These are phyloP conservation scores for Hirtodrosophila alboralis DNA, from an alignment of 2,888 invertebrate species.

Conservation along the genomic window DNA sequence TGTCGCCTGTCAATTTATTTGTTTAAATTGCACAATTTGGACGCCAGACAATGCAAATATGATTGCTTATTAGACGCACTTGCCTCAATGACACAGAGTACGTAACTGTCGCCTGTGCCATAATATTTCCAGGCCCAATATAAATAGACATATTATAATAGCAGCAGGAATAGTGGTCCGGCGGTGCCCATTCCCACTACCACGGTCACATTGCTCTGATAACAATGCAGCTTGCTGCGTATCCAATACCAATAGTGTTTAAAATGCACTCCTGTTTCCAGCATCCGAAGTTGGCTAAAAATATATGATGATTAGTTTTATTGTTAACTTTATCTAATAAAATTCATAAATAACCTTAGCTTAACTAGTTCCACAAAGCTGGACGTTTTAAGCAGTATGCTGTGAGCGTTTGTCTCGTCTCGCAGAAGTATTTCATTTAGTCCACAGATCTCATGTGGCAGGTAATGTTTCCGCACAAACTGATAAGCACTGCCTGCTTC, in stretches of 20 bases:
- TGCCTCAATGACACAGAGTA: conserved; percentile 28
- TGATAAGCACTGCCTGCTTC: conserved; percentile 73
- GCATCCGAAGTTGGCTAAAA: conserved; percentile 72
- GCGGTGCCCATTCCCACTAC: conserved; percentile 81
- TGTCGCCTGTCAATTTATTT: conserved; percentile 61
- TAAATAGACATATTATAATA: conserved; percentile 60
- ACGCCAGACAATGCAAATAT: conserved; percentile 7
- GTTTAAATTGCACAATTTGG: conserved; percentile 51
- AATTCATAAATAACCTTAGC: conserved; percentile 26
- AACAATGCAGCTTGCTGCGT: conserved; percentile 72
- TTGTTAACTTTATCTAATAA: not conserved
- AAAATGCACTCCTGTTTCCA: conserved; percentile 78
- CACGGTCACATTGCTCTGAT: conserved; percentile 68
- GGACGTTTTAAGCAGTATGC: conserved; percentile 66
- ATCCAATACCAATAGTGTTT: conserved; percentile 76
- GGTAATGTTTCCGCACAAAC: conserved; percentile 71
- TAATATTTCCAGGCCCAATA: conserved; percentile 73
- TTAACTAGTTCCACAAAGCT: conserved; percentile 76
- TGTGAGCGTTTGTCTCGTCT: conserved; percentile 55
- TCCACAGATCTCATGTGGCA: conserved; percentile 82
- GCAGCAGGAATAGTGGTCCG: conserved; percentile 79
- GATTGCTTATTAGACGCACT: conserved; percentile 25
- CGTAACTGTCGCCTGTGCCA: conserved; percentile 43
- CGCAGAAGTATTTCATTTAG: conserved; percentile 81
- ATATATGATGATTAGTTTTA: not conserved